Conservation (phyloP, 2,888 invertebrate genomes). For the Neria commutata region DNA sequence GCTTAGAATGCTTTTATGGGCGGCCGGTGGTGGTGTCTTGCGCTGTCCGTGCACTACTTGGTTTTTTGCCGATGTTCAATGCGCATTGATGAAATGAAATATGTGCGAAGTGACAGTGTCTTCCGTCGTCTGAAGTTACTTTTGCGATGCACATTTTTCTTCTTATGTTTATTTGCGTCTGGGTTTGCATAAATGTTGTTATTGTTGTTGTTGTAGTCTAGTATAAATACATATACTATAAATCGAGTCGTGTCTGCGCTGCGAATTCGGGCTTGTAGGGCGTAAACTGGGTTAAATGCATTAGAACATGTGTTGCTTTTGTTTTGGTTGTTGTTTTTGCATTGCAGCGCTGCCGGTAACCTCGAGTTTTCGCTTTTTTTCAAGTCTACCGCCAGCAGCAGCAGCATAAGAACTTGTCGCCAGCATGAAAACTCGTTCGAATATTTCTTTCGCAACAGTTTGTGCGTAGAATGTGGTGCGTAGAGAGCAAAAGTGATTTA, state of each 20-base stretch:
- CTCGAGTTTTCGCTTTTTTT: not conserved
- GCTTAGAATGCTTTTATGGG: slow-evolving; percentile 41
- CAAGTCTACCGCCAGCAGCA: not conserved
- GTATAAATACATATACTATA: no score
- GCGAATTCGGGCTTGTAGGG: slow-evolving; percentile 26
- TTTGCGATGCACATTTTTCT: not conserved
- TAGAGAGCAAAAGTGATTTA: slow-evolving; percentile 14
- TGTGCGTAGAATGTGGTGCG: slow-evolving; percentile 20
- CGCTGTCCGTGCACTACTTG: not conserved
- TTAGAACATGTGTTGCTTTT: slow-evolving; percentile 4
- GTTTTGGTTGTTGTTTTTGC: not conserved
- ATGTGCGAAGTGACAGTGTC: not conserved
- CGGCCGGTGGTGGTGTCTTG: slow-evolving; percentile 29
- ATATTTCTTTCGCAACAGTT: no score
- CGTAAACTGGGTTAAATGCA: slow-evolving; percentile 28
- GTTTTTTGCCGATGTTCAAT: slow-evolving; percentile 10
- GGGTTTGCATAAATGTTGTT: not conserved
- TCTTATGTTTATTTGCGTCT: slow-evolving; percentile 1
- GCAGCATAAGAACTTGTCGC: not conserved
- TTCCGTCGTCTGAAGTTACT: no score
- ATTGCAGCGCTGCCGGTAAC: not conserved
- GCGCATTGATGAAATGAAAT: slow-evolving; percentile 11
- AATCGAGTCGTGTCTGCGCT: not conserved
- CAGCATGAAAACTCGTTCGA: not conserved
- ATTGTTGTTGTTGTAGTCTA: not conserved